phyloP scores from a whole-genome alignment of 2,888 invertebrate species.

The Rotaria socialis region DNA sequence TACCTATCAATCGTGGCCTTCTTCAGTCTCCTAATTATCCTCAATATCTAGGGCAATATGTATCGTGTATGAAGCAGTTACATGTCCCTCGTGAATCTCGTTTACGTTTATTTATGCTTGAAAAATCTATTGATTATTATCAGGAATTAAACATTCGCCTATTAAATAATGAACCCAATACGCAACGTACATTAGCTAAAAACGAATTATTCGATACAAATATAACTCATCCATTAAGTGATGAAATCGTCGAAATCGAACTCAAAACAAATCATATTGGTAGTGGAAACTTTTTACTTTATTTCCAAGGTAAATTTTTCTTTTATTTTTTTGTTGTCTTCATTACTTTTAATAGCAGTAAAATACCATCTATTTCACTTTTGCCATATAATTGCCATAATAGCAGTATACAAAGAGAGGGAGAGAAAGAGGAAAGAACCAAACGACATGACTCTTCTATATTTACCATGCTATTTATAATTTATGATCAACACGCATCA shows the following conservation, averaged over 20 bases:
- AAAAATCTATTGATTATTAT: slow-evolving; percentile 18
- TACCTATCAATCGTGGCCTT: not conserved
- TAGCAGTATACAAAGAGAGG: no score
- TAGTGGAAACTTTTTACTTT: slow-evolving; percentile 27
- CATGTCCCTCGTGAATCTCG: slow-evolving; percentile 6
- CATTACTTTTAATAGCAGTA: not conserved
- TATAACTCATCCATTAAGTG: not conserved
- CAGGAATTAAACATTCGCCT: slow-evolving; percentile 31
- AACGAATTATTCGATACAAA: slow-evolving; percentile 31
- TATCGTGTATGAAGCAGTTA: not conserved
- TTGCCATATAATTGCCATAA: no score
- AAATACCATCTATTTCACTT: no score
- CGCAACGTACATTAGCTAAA: not conserved
- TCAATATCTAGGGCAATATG: not conserved
- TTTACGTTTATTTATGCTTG: slow-evolving; percentile 20
- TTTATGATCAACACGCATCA: not conserved
- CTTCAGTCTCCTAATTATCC: slow-evolving; percentile 30
- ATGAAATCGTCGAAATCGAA: slow-evolving; percentile 26
- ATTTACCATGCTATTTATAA: not conserved
- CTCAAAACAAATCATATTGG: slow-evolving; percentile 30
- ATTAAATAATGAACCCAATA: not conserved
- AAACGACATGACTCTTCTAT: not conserved
- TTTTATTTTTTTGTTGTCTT: not conserved
- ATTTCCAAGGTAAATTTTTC: slow-evolving; percentile 26
- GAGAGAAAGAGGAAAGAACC: not conserved